Evolutionary conservation across 2,113 vertebrate species (phyloP), one percentile per base, ranked within the genome.

Genomic region (Mesocricetus auratus): DNA sequence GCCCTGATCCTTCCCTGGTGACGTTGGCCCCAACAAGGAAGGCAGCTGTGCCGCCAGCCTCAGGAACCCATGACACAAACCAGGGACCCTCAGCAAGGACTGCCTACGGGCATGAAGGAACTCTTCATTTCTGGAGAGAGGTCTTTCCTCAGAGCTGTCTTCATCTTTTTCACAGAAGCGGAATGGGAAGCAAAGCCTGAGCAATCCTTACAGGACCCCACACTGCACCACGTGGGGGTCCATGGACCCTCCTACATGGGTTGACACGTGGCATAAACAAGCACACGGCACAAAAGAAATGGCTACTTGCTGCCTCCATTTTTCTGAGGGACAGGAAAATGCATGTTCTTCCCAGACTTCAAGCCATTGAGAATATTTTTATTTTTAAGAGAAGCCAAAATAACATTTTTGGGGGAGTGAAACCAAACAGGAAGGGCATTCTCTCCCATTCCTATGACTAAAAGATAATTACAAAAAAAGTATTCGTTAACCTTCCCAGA

Each of bases 401-500:
- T 69, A 94, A 94, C 73, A 56, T 79, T 86, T 22, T 47, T 56
- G 53, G 12, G 60, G 86, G 68, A 91, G 56, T 82, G 24, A 74
- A 93, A 66, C 83, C 89, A 94, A 91, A 96, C 90, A 97, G 94
- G 96, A 93, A 94, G 58, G 45, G 26, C 45, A 13, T 91, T 88
- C 93, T 86, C 71, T 79, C 85, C 79, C 83, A 29, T 56, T 92
- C 56, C 86, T 86, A 53, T 86, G 95, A 97, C 69, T 68, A 86
- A 90, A 90, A 89, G 89, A 64, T 96, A 94, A 97, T 95, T 97
- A 82, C 16, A 13, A 73, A 89, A 93, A 85, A 93, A 74, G 86
- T 5, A 94, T 62, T 77, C 82, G 53, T 83, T 92, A 68, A 81
- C 86, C 78, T 98, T 95, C 91, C 95, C 92, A 95, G 94, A 96